Evolutionary conservation across 2,797 vertebrate species (phyloP), one percentile per base, ranked within the genome.

Genomic region (Periparus ater): DNA sequence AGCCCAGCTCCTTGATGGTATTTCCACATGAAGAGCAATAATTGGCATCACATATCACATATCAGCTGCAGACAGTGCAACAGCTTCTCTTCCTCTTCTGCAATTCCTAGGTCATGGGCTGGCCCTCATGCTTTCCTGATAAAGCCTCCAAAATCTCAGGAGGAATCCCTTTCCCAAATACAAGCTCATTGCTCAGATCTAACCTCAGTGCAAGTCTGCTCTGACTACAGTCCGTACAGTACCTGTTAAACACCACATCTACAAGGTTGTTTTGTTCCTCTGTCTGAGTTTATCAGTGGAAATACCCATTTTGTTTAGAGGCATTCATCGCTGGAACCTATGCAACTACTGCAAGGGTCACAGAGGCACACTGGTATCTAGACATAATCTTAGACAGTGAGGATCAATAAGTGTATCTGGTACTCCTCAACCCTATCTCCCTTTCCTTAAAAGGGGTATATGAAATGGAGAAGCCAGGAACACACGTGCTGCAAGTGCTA

Each of bases 271-370:
- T 67, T 27, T 34, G 66, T 71, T 92, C 47, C 38, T 27, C 8
- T 62, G 25, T 7, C 20, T 75, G 42, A 51, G 23, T 60, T 72
- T 62, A 57, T 65, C 65, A n/a, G 47, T 45, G 19, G 50, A 83
- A 83, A 83, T 2, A 62, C 10, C 13, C 20, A 16, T 40, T 85
- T 26, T 63, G 22, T 68, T 63, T 36, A 68, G 40, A 50, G 6
- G 11, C 30, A 36, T 21, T 34, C 40, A 63, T 32, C 0, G 0
- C 4, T 84, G 51, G 50, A 85, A 77, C 14, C 53, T 7, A 1
- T 6, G 45, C 16, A 87, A 27, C 67, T n/a, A 63, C 61, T 77
- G 34, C 77, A 70, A 62, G 77, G 47, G 34, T 47, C 63, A 75
- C 17, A 42, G 80, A 36, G 71, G 75, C 54, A 32, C 29, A 47